Conservation (phyloP, 2,888 invertebrate genomes). For the Parelbella ahira region DNA sequence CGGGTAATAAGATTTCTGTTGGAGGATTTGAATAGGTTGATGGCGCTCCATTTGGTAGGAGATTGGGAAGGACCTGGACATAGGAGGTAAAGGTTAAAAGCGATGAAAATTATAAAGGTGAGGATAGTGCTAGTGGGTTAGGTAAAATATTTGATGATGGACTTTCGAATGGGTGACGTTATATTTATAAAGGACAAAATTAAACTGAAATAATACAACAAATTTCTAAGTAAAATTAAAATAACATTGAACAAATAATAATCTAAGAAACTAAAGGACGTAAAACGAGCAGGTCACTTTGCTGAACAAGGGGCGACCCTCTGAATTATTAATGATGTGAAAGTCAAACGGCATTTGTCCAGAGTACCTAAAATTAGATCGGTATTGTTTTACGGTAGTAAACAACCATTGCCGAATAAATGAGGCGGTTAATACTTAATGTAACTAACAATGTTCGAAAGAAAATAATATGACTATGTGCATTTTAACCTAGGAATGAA, state of each 20-base stretch:
- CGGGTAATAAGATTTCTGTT: constrained; percentile 26
- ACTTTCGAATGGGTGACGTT: too few relatives aligned
- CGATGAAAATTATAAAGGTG: not conserved
- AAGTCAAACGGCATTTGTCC: constrained; percentile 10
- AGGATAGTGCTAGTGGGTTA: too few relatives aligned
- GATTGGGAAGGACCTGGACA: constrained; percentile 40
- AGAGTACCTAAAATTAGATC: too few relatives aligned
- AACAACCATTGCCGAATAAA: too few relatives aligned
- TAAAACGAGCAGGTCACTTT: not conserved
- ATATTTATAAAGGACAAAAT: too few relatives aligned
- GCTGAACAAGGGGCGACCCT: constrained; percentile 12
- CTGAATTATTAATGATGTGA: constrained; percentile 20
- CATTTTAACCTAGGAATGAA: too few relatives aligned
- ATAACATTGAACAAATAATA: not conserved
- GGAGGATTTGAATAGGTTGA: constrained; percentile 25
- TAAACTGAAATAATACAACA: too few relatives aligned
- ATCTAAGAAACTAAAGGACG: constrained; percentile 3
- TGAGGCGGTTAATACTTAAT: too few relatives aligned
- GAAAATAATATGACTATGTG: too few relatives aligned
- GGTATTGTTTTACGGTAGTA: too few relatives aligned
- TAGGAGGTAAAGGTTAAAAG: constrained; percentile 27
- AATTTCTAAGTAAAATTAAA: not conserved
- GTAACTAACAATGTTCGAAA: too few relatives aligned
- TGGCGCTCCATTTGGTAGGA: constrained; percentile 21
- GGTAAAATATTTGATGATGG: too few relatives aligned